phyloP scores from a whole-genome alignment of 2,113 vertebrate genomes.

The Baryphthengus martii region DNA sequence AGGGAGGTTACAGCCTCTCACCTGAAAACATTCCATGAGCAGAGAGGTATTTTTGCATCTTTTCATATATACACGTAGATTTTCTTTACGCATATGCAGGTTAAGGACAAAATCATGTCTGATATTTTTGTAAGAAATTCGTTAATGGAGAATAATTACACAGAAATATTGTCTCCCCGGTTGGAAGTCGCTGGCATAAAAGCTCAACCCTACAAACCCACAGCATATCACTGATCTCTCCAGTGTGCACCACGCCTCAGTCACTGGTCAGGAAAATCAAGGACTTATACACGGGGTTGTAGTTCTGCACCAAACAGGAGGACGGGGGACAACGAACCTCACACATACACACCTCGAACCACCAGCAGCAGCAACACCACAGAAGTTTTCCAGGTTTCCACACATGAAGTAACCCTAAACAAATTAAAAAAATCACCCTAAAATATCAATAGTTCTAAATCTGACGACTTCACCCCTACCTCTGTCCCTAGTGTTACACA shows the following conservation, averaged over 20 bases:
- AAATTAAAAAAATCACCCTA: not conserved
- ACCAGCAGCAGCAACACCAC: not conserved
- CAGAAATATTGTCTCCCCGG: not conserved
- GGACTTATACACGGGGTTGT: not conserved
- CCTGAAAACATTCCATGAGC: not conserved
- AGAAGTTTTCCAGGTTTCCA: not conserved
- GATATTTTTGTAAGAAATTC: not conserved
- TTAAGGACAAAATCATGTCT: not conserved
- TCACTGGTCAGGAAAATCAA: not conserved
- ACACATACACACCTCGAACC: not conserved
- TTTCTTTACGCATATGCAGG: not conserved
- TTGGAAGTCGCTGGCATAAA: not conserved
- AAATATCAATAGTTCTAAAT: not conserved
- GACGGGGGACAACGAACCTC: not conserved
- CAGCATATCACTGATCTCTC: not conserved
- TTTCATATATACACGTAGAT: not conserved
- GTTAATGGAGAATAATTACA: not conserved
- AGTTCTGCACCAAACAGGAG: not conserved
- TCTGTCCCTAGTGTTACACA: not conserved
- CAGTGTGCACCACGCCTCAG: fast-evolving
- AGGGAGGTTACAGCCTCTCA: not conserved
- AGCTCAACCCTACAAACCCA: not conserved
- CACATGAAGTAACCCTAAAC: fast-evolving
- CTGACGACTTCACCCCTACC: not conserved
- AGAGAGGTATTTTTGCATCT: not conserved